Conservation (phyloP, 2,888 invertebrate species). For the Drosophila meridionalis region DNA sequence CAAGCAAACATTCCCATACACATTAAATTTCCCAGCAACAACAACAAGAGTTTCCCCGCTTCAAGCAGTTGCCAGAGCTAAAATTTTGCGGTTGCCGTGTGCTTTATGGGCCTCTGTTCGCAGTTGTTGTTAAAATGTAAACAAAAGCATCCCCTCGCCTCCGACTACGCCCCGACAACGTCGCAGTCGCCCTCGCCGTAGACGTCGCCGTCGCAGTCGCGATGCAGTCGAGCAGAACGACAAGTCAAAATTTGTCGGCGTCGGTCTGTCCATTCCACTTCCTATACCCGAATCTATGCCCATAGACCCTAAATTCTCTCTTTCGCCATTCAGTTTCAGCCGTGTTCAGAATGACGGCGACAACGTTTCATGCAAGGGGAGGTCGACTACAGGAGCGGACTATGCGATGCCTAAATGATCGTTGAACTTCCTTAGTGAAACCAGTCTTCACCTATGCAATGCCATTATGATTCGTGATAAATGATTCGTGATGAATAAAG, state of each 20-base stretch:
- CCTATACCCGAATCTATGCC: conserved; percentile 36
- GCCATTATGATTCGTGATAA: too few relatives aligned
- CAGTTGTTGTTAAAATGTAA: conserved; percentile 55
- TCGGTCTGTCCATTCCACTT: conserved; percentile 49
- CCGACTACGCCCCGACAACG: neutral
- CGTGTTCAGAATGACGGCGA: conserved; percentile 43
- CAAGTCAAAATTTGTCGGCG: conserved; percentile 71
- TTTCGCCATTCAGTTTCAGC: conserved; percentile 1
- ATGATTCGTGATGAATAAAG: too few relatives aligned
- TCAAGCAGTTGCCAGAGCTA: conserved; percentile 23
- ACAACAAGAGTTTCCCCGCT: conserved; percentile 14
- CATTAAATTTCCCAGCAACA: conserved; percentile 32
- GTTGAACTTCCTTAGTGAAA: neutral
- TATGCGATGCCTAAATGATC: neutral
- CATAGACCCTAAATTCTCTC: neutral
- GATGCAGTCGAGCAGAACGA: conserved; percentile 67
- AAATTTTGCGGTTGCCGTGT: conserved; percentile 64
- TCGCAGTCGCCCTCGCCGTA: neutral
- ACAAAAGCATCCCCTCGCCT: conserved; percentile 27
- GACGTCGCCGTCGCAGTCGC: conserved; percentile 8
- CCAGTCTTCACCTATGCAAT: neutral
- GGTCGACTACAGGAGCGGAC: conserved; percentile 47
- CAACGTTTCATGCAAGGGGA: conserved; percentile 38
- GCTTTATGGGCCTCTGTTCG: conserved; percentile 51
- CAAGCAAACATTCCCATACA: conserved; percentile 62